phyloP scores from a whole-genome alignment of 2,113 vertebrate species.

The Mormyrus iriodes region DNA sequence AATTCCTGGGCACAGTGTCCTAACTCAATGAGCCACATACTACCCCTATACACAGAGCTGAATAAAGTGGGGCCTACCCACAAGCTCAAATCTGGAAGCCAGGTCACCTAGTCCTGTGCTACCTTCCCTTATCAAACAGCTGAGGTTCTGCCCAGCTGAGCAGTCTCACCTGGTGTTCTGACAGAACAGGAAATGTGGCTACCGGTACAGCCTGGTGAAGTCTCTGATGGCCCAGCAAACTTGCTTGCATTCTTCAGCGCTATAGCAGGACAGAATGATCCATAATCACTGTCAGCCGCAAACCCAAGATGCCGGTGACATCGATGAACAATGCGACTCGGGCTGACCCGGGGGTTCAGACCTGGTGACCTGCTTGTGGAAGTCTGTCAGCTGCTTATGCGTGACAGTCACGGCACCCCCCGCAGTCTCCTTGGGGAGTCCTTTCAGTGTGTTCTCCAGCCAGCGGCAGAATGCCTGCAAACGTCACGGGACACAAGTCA shows the following conservation, averaged over 20 bases:
- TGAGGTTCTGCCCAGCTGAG: not conserved
- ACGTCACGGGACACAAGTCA: not conserved
- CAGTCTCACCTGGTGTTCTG: slow-evolving; percentile 70
- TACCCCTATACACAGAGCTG: not conserved
- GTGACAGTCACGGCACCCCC: slow-evolving; percentile 89
- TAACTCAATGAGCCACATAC: not conserved
- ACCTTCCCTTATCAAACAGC: not conserved
- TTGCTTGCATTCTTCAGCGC: slow-evolving; percentile 94
- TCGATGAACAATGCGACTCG: not conserved
- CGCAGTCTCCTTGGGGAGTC: slow-evolving; percentile 87
- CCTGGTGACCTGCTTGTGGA: slow-evolving; percentile 97
- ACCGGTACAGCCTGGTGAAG: slow-evolving; percentile 92
- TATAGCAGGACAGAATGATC: slow-evolving; percentile 32
- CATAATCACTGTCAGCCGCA: not conserved
- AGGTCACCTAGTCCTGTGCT: not conserved
- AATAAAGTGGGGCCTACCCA: not conserved
- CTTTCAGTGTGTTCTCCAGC: slow-evolving; percentile 87
- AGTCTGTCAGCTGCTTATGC: slow-evolving; percentile 94
- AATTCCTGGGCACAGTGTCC: not conserved
- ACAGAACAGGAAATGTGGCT: slow-evolving; percentile 61
- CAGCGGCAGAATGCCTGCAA: slow-evolving; percentile 88
- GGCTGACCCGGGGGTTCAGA: slow-evolving; percentile 47
- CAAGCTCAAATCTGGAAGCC: not conserved
- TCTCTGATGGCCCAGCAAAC: slow-evolving; percentile 95
- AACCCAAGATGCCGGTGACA: not conserved